A percentile compares a stretch with the other conserved stretches of the same genome.
These are phyloP conservation scores for Apocheima hispidaria DNA, from an alignment of 2,888 invertebrate species.

Conservation along the genomic window DNA sequence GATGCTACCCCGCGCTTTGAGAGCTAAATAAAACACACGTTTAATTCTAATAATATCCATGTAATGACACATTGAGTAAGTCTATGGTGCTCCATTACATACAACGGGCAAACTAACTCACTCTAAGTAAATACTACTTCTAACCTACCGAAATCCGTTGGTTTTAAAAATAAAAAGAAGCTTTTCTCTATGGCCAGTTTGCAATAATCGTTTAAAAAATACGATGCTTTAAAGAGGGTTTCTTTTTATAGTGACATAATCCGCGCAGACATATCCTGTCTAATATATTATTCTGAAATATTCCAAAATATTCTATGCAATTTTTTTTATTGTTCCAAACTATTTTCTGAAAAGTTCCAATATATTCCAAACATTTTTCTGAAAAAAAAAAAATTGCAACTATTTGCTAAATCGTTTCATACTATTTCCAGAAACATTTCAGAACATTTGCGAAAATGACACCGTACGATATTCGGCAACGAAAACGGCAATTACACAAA, in stretches of 20 bases:
- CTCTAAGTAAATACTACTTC: constrained; percentile 74
- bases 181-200: constrained; percentile 31
- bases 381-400: too few species aligned
- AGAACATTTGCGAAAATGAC: background rate
- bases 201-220: constrained; percentile 35
- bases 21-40: constrained; percentile 83
- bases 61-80: constrained; percentile 82
- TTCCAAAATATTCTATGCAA: background rate
- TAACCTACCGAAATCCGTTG: constrained; percentile 65
- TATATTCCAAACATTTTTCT: too few species aligned
- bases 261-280: background rate
- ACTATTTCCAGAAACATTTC: background rate
- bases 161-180: constrained; percentile 43
- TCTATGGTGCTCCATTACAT: constrained; percentile 79
- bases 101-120: constrained; percentile 73
- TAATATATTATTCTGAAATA: background rate
- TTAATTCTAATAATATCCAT: constrained; percentile 82
- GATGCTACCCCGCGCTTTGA: constrained; percentile 62
- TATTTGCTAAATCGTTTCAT: too few species aligned
- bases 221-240: background rate
- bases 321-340: background rate
- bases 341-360: too few species aligned
- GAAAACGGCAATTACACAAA: constrained; percentile 38
- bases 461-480: background rate
- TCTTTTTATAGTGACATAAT: background rate